phyloP scores from a whole-genome alignment of 2,888 invertebrate genomes.

The Sarcophaga subvicina region DNA sequence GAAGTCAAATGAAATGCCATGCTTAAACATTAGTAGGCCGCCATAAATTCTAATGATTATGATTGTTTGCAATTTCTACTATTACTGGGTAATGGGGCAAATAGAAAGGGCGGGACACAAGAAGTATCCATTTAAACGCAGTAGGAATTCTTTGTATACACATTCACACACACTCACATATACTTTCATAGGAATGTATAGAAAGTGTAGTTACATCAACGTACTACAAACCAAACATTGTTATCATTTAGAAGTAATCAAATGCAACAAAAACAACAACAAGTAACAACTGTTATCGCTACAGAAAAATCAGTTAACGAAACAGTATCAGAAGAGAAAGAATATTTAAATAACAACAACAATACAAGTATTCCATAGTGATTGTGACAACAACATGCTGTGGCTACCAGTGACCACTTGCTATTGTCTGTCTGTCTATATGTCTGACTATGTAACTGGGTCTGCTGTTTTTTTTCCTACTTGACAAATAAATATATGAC shows the following conservation, averaged over 20 bases:
- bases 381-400: constrained; percentile 5
- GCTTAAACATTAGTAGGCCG: constrained; percentile 75
- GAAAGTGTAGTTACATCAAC: too few relatives aligned
- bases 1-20: background rate
- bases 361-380: background rate
- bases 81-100: background rate
- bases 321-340: background rate
- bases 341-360: background rate
- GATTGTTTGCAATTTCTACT: constrained; percentile 70
- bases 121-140: constrained; percentile 15
- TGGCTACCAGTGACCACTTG: background rate
- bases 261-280: constrained; percentile 8
- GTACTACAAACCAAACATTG: constrained; percentile 27
- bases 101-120: background rate
- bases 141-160: constrained; percentile 18
- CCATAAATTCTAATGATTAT: constrained; percentile 78
- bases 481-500: background rate
- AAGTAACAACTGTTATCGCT: background rate
- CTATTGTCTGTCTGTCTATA: background rate
- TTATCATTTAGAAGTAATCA: constrained; percentile 46
- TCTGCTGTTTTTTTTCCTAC: background rate
- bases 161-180: background rate
- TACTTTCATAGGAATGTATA: too few relatives aligned
- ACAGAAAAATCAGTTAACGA: constrained; percentile 35
- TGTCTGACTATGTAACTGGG: too few relatives aligned